Evolutionary conservation across 92 coral and sea anemone genomes (phyloP), one percentile per base, ranked within the genome.

Genomic region (Bergia sp.): DNA sequence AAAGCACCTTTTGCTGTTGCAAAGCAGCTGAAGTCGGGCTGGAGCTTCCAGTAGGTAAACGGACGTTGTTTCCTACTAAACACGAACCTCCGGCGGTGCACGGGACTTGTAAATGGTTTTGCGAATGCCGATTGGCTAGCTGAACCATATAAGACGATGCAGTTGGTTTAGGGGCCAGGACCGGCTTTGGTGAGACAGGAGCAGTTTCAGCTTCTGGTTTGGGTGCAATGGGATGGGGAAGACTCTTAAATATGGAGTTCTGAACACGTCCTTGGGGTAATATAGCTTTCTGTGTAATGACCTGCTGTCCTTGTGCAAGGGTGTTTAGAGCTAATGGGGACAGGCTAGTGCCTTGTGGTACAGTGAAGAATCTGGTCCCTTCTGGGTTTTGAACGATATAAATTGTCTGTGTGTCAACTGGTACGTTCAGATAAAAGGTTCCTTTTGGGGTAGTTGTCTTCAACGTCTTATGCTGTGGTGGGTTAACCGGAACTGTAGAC

Each of bases 221-320:
- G 45, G 87, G 87, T 44, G 87, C 87, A 29, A 84, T 84, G 55
- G 87, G 78, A 2, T 84, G 87, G 4, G 87, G 87, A 44, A 12
- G 41, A 47, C 65, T 71, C 41, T 71, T 71, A 43, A n/a, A 1
- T 5, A 1, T 36, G 36, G 40, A 2, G 21, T 45, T 66, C 38
- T 61, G 77, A 43, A 47, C 41, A n/a, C 86, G 58, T 65, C 47
- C 36, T 69, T 43, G 65, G 0, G 77, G 73, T 80, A 80, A 15
- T 16, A 58, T 21, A 16, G 85, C 73, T 4, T 80, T 80, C 23
- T 80, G 85, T 36, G 64, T 67, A 3, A 49, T 43, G 10, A 69
- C 78, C 13, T 71, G 67, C 7, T 84, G 87, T 29, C 87, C 87
- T 37, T 29, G 87, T 23, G 77, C 37, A 73, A 84, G 87, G 45